These are phyloP conservation scores for Myotis daubentonii DNA, from an alignment of 2,797 vertebrate species.

Conservation along the genomic window DNA sequence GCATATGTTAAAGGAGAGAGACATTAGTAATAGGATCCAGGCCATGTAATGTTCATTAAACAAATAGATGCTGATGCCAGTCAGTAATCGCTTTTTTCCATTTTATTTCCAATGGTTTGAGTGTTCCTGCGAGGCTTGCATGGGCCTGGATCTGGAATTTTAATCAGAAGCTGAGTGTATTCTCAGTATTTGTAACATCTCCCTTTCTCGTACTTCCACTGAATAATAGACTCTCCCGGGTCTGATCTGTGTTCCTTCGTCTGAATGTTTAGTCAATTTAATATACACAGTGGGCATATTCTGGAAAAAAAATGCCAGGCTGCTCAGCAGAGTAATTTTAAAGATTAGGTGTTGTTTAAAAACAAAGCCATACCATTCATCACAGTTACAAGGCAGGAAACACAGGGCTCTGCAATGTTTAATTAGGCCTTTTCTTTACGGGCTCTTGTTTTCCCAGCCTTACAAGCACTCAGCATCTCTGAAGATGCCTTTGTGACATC, in stretches of 20 bases:
- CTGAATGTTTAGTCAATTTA: constrained; percentile 70
- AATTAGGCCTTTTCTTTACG: background rate
- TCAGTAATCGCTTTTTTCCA: constrained; percentile 66
- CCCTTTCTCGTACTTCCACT: constrained; percentile 42
- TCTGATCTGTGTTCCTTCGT: constrained; percentile 66
- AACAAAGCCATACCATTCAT: constrained; percentile 37
- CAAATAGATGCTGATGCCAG: constrained; percentile 64
- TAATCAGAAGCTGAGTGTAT: constrained; percentile 72
- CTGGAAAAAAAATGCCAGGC: background rate
- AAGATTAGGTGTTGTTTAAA: constrained; percentile 73
- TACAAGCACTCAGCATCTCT: background rate
- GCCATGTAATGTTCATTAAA: constrained; percentile 69
- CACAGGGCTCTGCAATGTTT: background rate
- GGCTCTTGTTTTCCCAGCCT: background rate
- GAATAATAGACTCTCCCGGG: constrained; percentile 26
- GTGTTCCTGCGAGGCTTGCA: constrained; percentile 55
- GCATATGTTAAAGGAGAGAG: constrained; percentile 15
- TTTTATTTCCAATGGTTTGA: constrained; percentile 73
- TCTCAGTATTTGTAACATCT: constrained; percentile 72
- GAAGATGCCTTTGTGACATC: constrained; percentile 25
- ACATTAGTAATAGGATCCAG: constrained; percentile 52
- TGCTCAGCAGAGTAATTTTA: constrained; percentile 59
- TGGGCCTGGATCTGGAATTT: constrained; percentile 72
- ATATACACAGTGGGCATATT: constrained; percentile 46
- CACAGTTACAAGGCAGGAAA: constrained; percentile 57